A percentile compares a stretch with the other conserved stretches of the same genome.
phyloP scores from a whole-genome alignment of 2,888 invertebrate genomes.

The Drosophila lacicola region DNA sequence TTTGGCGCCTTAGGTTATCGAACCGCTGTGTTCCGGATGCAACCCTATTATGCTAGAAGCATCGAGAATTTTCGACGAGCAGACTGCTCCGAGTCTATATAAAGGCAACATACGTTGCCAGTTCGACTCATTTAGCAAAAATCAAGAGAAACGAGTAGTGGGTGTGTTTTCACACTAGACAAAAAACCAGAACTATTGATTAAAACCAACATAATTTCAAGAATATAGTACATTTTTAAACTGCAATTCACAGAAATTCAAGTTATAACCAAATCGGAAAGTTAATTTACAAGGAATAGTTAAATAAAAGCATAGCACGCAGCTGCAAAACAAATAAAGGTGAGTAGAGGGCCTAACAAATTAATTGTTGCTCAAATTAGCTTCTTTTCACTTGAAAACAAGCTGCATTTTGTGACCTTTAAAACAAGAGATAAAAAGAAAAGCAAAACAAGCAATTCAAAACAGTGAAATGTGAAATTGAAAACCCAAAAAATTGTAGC shows the following conservation, averaged over 20 bases:
- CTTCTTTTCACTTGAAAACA: slow-evolving; percentile 10
- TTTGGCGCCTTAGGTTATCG: slow-evolving; percentile 20
- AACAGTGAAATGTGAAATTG: slow-evolving; percentile 10
- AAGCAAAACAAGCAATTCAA: slow-evolving; percentile 19
- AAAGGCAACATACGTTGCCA: slow-evolving; percentile 24
- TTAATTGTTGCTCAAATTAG: slow-evolving; percentile 38
- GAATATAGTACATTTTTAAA: slow-evolving; percentile 9
- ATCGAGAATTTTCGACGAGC: slow-evolving; percentile 70
- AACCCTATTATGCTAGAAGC: slow-evolving; percentile 63
- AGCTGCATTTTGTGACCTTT: not conserved
- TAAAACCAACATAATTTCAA: slow-evolving; percentile 24
- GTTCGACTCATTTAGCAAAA: slow-evolving; percentile 31
- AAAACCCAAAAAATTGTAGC: slow-evolving; percentile 8
- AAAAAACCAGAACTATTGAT: slow-evolving; percentile 11
- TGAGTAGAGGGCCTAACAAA: slow-evolving; percentile 19
- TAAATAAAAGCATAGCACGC: slow-evolving; percentile 11
- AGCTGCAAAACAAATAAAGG: slow-evolving; percentile 49
- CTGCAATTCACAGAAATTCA: slow-evolving; percentile 9
- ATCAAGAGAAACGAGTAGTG: slow-evolving; percentile 8
- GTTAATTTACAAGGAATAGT: slow-evolving; percentile 8
- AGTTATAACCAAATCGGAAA: slow-evolving; percentile 3
- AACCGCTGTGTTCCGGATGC: slow-evolving; percentile 44
- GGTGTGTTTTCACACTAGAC: slow-evolving; percentile 12
- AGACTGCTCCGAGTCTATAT: slow-evolving; percentile 56
- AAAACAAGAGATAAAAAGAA: slow-evolving; percentile 1